Evolutionary conservation across 2,797 vertebrate species (phyloP), one percentile per base, ranked within the genome.

Genomic region (Acanthurus tractus): DNA sequence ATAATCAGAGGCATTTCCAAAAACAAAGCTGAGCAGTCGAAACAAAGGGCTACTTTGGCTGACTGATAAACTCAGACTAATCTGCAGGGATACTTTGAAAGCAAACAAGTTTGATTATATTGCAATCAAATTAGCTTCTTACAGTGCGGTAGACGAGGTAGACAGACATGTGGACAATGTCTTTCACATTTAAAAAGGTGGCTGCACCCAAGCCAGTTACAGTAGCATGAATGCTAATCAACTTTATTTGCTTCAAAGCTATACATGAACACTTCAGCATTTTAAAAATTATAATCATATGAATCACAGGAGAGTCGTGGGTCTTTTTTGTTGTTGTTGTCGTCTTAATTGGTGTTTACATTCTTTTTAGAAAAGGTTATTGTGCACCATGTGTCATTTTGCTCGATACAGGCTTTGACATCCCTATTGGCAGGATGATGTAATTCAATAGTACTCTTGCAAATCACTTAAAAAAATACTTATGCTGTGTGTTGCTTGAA

Each of bases 1-100:
- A 83, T 82, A 86, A 88, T 86, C 73, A 65, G 63, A 85, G 73
- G 66, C 70, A 63, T 82, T 84, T 79, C 50, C 36, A 53, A 69
- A 63, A 66, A 78, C 64, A 86, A 70, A 56, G 63, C 48, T 2
- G 4, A 64, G 71, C 74, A 76, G 70, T 85, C 73, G 78, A 76
- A 82, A 77, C 55, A 74, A 72, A 54, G 0, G 11, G n/a, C 12
- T 67, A 36, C 42, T 73, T 55, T 55, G 66, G 76, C 64, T 46
- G 54, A 58, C 56, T 77, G 82, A 83, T 81, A 78, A 85, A n/a
- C 64, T 56, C 15, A 23, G 38, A 46, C 42, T 81, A 63, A 88
- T 78, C 76, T 66, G 68, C 29, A 3, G 44, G 29, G 78, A 74
- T 46, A 74, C 53, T 82, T 75, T 72, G 44, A 78, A 79, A 78